These are phyloP conservation scores for Graphium colonna DNA, from an alignment of 2,888 invertebrate species.

Conservation along the genomic window DNA sequence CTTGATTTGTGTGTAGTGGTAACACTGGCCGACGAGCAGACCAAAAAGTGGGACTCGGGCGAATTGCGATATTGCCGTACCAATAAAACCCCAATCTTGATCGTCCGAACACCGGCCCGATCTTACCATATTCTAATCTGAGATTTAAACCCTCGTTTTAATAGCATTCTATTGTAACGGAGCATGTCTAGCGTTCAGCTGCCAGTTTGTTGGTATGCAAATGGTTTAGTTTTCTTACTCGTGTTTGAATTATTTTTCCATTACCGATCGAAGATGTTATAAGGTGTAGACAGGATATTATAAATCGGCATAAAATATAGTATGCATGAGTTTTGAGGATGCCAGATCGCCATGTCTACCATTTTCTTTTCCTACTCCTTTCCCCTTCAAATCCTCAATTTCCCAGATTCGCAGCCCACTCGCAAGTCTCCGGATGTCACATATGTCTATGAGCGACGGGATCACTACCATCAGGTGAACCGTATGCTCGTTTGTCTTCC, in stretches of 20 bases:
- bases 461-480: no score
- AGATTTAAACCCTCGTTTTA: conserved; percentile 9
- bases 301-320: no score
- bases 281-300: no score
- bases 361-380: no score
- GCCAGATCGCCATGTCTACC: no score
- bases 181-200: conserved; percentile 2
- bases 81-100: conserved; percentile 22
- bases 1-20: conserved; percentile 45
- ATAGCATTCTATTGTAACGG: conserved; percentile 20
- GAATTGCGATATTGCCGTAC: conserved; percentile 19
- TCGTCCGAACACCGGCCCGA: conserved; percentile 13
- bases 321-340: no score
- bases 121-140: conserved; percentile 13
- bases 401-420: no score
- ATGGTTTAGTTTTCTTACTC: not conserved
- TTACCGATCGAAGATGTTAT: no score
- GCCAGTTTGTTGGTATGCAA: conserved; percentile 5
- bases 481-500: no score
- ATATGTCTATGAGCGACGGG: no score
- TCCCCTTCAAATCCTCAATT: no score
- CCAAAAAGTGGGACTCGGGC: conserved; percentile 19
- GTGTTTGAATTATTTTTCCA: not conserved
- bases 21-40: conserved; percentile 12
- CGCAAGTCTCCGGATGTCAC: no score